phyloP scores from a whole-genome alignment of 2,888 invertebrate species.

The Melieria crassipennis region DNA sequence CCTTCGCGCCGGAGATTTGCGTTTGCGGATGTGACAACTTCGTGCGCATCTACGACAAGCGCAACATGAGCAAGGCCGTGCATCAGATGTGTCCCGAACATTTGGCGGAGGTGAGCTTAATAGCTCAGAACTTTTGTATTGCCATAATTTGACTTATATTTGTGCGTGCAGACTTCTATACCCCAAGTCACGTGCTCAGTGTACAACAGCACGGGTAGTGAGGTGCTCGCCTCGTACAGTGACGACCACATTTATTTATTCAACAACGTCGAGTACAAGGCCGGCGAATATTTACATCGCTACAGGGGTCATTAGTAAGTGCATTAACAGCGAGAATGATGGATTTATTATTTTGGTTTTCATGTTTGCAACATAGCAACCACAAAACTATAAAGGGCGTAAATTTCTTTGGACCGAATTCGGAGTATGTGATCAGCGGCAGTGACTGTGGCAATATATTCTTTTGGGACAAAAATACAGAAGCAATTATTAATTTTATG shows the following conservation, averaged over 20 bases:
- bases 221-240: slow-evolving; percentile 93
- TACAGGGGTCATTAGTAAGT: slow-evolving; percentile 73
- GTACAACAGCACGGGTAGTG: slow-evolving; percentile 90
- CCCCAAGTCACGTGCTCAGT: slow-evolving; percentile 86
- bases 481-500: slow-evolving; percentile 90
- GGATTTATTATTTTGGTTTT: not conserved
- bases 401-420: slow-evolving; percentile 90
- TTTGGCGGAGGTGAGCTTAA: slow-evolving; percentile 49
- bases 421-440: slow-evolving; percentile 91
- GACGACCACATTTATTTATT: slow-evolving; percentile 93
- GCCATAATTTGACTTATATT: not conserved
- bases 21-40: slow-evolving; percentile 84
- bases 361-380: slow-evolving; percentile 65
- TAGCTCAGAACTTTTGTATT: slow-evolving; percentile 40
- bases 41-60: slow-evolving; percentile 80
- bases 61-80: slow-evolving; percentile 69
- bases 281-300: slow-evolving; percentile 67
- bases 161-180: slow-evolving; percentile 43
- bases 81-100: slow-evolving; percentile 72
- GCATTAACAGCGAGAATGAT: not conserved
- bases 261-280: slow-evolving; percentile 70
- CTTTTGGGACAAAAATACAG: slow-evolving; percentile 90
- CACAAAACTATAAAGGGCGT: slow-evolving; percentile 88
- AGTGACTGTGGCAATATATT: slow-evolving; percentile 90
- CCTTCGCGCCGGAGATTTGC: slow-evolving; percentile 81